Base-by-base conservation (phyloP, 1,140 invertebrate species). In the Lycorma delicatula region DNA sequence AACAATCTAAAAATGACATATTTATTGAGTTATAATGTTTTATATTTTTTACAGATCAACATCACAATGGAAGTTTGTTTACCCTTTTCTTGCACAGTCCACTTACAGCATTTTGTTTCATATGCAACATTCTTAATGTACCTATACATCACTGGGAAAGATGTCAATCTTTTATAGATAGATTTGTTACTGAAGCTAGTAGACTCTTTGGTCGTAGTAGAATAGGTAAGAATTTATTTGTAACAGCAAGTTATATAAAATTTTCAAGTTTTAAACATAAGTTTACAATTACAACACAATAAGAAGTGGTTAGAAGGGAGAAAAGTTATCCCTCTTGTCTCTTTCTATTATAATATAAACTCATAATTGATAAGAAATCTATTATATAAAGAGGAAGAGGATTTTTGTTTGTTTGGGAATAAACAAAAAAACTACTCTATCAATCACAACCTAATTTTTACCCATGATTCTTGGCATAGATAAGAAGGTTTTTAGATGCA, bases 21-120 rank as follows among this genome's bases (percentile, higher is more conserved):
- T n/a, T n/a, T n/a, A n/a, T n/a, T n/a, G n/a, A n/a, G n/a, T n/a
- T n/a, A n/a, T n/a, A n/a, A n/a, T n/a, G n/a, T n/a, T n/a, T n/a
- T n/a, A n/a, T n/a, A 63, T 66, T 51, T 64, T 67, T 71, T 75
- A 65, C 80, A 86, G 93, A 95, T 75, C 83, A 91, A 65, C 85
- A 91, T 69, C 86, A 90, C 70, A 90, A 93, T 69, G 95, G 95
- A 46, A 94, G 86, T 67, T 75, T 98, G 56, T 96, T 97, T 74
- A 97, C 93, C 25, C 76, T 97, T 65, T 98, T 97, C 77, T 81
- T 98, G 54, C 92, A 97, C 74, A 91, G 88, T 67, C 93, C 94
- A 31, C 76, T 97, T 63, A 90, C 90, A 65, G 95, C 91, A 49
- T 86, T 97, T 69, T 96, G 92, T 76, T 88, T 90, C 72, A 86